A percentile compares a stretch with the other conserved stretches of the same genome.
phyloP scores from a whole-genome alignment of 64 coral and sea anemone genomes.

The Pachyseris speciosa region DNA sequence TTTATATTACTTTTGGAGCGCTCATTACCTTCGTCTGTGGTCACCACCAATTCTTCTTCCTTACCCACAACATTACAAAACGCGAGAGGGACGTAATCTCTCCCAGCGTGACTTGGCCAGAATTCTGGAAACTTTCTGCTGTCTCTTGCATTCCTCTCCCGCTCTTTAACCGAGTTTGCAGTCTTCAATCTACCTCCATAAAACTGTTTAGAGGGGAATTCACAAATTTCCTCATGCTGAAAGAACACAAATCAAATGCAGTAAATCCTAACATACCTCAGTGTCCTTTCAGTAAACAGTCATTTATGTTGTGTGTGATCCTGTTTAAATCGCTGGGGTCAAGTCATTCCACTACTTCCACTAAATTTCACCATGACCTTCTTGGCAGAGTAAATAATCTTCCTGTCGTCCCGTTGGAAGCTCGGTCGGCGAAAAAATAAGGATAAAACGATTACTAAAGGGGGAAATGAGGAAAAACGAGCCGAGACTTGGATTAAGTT shows the following conservation, averaged over 20 bases:
- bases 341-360: too few species aligned
- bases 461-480: too few species aligned
- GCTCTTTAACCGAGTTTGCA: constrained; percentile 10
- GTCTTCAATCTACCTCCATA: constrained; percentile 47
- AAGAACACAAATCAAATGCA: not conserved
- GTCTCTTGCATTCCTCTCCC: not conserved
- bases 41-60: constrained; percentile 35
- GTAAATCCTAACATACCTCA: too few species aligned
- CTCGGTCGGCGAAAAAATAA: too few species aligned
- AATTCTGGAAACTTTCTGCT: not conserved
- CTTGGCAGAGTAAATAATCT: too few species aligned
- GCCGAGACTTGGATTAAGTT: too few species aligned
- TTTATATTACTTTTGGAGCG: constrained; percentile 40
- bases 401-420: too few species aligned
- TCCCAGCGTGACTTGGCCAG: constrained; percentile 29
- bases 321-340: too few species aligned
- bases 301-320: too few species aligned
- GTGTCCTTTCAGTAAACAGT: too few species aligned
- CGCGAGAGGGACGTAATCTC: not conserved
- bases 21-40: constrained; percentile 46
- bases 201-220: constrained; percentile 69
- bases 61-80: constrained; percentile 74
- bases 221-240: constrained; percentile 67
- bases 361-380: too few species aligned
- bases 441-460: too few species aligned